Evolutionary conservation across 2,888 invertebrate species (phyloP).

Genomic region (Temnothorax rugatulus): DNA sequence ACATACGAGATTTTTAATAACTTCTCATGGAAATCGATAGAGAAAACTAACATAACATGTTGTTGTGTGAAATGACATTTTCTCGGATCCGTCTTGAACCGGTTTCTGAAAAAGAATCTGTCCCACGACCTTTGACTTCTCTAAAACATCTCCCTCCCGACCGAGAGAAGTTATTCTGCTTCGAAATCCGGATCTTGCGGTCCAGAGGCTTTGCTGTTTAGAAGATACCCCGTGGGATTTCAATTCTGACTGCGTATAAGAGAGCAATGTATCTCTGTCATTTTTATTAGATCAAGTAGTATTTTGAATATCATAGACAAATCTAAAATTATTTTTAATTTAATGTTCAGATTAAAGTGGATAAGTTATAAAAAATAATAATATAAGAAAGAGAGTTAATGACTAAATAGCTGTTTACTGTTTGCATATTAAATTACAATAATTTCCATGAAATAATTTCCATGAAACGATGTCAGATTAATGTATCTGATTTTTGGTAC

Average conservation of each 20-base stretch:
- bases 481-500: background rate
- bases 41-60: background rate
- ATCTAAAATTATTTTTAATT: background rate
- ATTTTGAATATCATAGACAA: background rate
- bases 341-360: background rate
- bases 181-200: conserved; percentile 76
- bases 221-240: conserved; percentile 69
- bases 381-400: background rate
- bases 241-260: conserved; percentile 39
- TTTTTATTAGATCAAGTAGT: background rate
- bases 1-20: conserved; percentile 11
- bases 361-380: too few species aligned
- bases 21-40: background rate
- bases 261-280: background rate
- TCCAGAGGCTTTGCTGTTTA: conserved; percentile 67
- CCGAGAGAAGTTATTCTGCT: conserved; percentile 71
- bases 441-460: background rate
- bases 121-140: conserved; percentile 73
- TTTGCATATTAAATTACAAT: background rate
- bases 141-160: conserved; percentile 64
- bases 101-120: conserved; percentile 65
- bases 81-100: conserved; percentile 49
- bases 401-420: background rate
- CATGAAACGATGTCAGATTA: background rate
- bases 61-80: background rate